phyloP scores from a whole-genome alignment of 2,113 vertebrate genomes.

The Anhinga rufa region DNA sequence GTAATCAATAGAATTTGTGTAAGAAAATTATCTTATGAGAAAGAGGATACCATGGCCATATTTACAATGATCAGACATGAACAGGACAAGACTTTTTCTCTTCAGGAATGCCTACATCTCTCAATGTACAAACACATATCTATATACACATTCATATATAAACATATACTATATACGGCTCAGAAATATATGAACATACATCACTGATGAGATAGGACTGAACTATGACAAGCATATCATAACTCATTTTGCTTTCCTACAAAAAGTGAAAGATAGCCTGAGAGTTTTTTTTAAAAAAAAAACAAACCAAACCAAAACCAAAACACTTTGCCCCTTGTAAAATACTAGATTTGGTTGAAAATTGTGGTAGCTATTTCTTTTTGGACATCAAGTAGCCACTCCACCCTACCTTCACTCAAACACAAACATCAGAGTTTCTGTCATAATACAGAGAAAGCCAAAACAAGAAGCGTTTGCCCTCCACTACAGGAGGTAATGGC shows the following conservation, averaged over 20 bases:
- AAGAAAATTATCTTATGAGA: not conserved
- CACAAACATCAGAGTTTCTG: not conserved
- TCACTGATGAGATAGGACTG: not conserved
- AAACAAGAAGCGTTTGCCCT: not conserved
- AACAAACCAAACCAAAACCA: not conserved
- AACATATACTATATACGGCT: not conserved
- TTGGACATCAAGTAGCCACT: not conserved
- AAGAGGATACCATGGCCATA: not conserved
- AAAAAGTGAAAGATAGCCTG: not conserved
- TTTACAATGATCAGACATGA: not conserved
- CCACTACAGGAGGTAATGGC: not conserved
- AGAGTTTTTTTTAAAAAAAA: not conserved
- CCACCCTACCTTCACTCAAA: not conserved
- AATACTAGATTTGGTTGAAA: not conserved
- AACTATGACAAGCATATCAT: not conserved
- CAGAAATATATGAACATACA: not conserved
- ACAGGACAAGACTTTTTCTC: not conserved
- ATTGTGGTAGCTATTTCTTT: not conserved
- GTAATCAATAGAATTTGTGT: not conserved
- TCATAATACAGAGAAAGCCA: not conserved
- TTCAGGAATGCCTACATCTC: not conserved
- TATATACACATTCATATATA: not conserved
- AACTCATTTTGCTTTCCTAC: not conserved
- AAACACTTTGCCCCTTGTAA: not conserved
- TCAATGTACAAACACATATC: not conserved